Evolutionary conservation across 1,140 invertebrate species (phyloP).

Genomic region (Lutraria rhynchaena): DNA sequence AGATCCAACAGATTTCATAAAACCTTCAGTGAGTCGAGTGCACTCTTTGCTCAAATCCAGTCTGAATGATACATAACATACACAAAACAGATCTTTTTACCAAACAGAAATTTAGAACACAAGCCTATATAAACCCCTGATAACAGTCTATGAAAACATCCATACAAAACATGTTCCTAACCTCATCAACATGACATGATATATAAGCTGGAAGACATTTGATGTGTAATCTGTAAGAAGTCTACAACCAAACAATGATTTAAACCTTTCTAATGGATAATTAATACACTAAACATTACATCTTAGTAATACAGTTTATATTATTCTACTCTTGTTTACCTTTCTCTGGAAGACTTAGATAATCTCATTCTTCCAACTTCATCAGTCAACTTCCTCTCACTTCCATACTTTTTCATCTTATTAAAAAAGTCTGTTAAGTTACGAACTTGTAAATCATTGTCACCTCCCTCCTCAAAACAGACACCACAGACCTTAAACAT

Average conservation of each 20-base stretch:
- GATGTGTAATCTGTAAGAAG: too few species aligned
- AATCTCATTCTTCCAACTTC: slow-evolving; percentile 16
- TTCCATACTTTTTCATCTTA: slow-evolving; percentile 21
- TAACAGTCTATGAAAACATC: not conserved
- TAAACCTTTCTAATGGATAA: too few species aligned
- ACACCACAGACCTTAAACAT: slow-evolving; percentile 69
- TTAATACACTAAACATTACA: too few species aligned
- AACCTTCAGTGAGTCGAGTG: slow-evolving; percentile 67
- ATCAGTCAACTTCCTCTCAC: not conserved
- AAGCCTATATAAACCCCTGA: not conserved
- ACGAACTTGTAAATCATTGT: slow-evolving; percentile 57
- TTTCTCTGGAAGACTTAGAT: slow-evolving; percentile 59
- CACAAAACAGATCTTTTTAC: too few species aligned
- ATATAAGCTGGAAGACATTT: too few species aligned
- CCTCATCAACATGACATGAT: too few species aligned
- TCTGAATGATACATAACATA: too few species aligned
- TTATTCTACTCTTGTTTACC: too few species aligned
- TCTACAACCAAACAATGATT: too few species aligned
- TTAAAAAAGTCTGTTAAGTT: slow-evolving; percentile 60
- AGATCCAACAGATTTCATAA: slow-evolving; percentile 62
- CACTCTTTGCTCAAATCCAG: slow-evolving; percentile 71
- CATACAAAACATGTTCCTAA: too few species aligned
- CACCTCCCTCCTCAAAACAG: slow-evolving; percentile 72
- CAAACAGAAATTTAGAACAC: not conserved
- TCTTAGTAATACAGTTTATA: too few species aligned